Evolutionary conservation across 2,113 vertebrate species (phyloP), one percentile per base, ranked within the genome.

Genomic region (Gnathonemus longibarbis): DNA sequence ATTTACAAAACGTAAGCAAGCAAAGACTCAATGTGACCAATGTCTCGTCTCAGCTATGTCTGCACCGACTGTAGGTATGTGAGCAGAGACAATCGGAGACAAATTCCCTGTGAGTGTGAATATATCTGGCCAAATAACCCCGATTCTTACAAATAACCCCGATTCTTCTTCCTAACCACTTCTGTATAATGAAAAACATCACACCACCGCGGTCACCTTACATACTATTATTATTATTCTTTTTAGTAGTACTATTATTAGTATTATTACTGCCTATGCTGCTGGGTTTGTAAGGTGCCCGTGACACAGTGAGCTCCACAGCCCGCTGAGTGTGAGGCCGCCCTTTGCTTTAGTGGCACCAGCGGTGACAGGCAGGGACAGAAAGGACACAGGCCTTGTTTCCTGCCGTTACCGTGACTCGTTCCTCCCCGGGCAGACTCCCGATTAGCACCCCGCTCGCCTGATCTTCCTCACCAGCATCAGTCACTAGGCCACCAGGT

Each of bases 401-500:
- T 42, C 7, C 66, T 21, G 17, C 39, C 77, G 4, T 45, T 83
- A 8, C 35, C 5, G 2, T 83, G 39, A 42, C 35, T 17, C 19
- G 17, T 83, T 83, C 95, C 0, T 96, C 92, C 90, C 96, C 96
- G 53, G 95, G 96, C 88, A 98, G 90, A 83, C 96, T 97, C 90
- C 95, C 93, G 91, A 98, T 93, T 90, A 97, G 88, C 87, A 96
- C 93, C 91, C 96, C 97, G 31, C 91, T 93, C 50, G 92, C 87
- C 0, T 96, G 96, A 1, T 96, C 95, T 70, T 97, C 96, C 90
- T 98, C 96, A 89, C 94, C 95, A 91, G 98, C 93, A 83, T 95
- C 95, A 92, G 97, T 96, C 84, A 97, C 97, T 83, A 97, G 94
- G 62, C 95, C 96, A 21, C 94, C 95, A 89, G 96, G 96, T 93